phyloP scores from a whole-genome alignment of 1,140 invertebrate genomes.

The Scaptomyza graminum region DNA sequence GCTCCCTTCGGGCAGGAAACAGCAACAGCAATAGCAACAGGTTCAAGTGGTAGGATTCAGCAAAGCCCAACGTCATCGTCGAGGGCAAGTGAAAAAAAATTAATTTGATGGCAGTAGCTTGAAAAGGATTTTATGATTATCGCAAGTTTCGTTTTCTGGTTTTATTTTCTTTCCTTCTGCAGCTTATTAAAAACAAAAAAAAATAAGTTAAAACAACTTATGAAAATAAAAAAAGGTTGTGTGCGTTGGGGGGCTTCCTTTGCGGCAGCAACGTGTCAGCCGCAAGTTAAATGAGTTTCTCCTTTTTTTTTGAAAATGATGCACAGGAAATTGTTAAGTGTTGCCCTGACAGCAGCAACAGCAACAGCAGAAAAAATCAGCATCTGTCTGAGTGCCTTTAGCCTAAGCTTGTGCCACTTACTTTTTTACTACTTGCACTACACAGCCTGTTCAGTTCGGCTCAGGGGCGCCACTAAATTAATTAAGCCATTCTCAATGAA shows the following conservation, averaged over 20 bases:
- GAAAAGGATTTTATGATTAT: conserved; percentile 66
- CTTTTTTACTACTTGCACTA: conserved; percentile 33
- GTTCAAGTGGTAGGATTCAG: conserved; percentile 12
- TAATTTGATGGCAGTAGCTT: conserved; percentile 40
- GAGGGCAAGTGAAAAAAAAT: conserved; percentile 15
- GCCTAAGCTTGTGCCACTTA: conserved; percentile 47
- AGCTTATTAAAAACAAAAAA: conserved; percentile 46
- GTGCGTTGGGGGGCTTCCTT: conserved; percentile 30
- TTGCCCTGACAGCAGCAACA: conserved; percentile 11
- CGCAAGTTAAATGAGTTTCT: conserved; percentile 76
- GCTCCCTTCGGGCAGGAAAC: conserved; percentile 50
- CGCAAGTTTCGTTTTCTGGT: conserved; percentile 13
- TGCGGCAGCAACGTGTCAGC: conserved; percentile 51
- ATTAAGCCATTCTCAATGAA: conserved; percentile 81
- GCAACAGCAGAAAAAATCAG: conserved; percentile 15
- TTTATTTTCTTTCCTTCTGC: no score
- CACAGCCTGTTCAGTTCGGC: conserved; percentile 6
- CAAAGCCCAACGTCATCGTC: conserved; percentile 43
- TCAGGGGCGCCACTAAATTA: conserved; percentile 62
- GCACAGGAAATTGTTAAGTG: conserved; percentile 46
- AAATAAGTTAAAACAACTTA: conserved; percentile 21
- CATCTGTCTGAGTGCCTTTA: conserved; percentile 32
- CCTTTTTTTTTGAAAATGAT: conserved; percentile 6
- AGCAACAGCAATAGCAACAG: conserved; percentile 20
- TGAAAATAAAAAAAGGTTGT: conserved; percentile 45